A percentile compares a stretch with the other conserved stretches of the same genome.
These are phyloP conservation scores for Megalonaias nervosa DNA, from an alignment of 1,140 invertebrate genomes.

Conservation along the genomic window DNA sequence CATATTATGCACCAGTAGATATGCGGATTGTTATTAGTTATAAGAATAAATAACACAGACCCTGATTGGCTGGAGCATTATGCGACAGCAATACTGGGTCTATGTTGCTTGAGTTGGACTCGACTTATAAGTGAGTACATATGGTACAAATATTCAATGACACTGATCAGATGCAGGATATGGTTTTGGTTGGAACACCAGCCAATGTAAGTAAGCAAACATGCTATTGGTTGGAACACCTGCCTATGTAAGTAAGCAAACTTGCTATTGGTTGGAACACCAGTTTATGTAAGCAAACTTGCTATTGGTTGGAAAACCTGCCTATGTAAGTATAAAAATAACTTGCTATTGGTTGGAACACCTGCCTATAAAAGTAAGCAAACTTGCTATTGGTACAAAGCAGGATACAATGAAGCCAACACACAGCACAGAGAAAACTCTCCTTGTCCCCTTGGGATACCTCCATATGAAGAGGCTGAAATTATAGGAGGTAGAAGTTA, in stretches of 20 bases:
- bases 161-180: neutral
- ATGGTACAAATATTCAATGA: too few species aligned
- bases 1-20: too few species aligned
- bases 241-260: slow-evolving; percentile 21
- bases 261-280: slow-evolving; percentile 13
- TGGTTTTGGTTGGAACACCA: neutral
- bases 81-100: too few species aligned
- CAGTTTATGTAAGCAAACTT: slow-evolving; percentile 2
- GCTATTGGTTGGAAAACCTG: neutral
- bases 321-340: neutral
- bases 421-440: slow-evolving; percentile 13
- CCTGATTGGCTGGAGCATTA: too few species aligned
- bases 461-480: slow-evolving; percentile 25
- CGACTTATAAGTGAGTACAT: too few species aligned
- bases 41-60: too few species aligned
- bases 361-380: slow-evolving; percentile 23
- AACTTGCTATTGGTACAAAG: slow-evolving; percentile 12
- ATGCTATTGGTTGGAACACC: neutral
- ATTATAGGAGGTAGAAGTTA: neutral
- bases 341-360: neutral
- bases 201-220: slow-evolving; percentile 11
- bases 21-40: too few species aligned
- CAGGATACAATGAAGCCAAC: slow-evolving; percentile 12
- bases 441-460: slow-evolving; percentile 14
- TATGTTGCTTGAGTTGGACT: too few species aligned